Evolutionary conservation across 2,113 vertebrate genomes (phyloP), one percentile per base, ranked within the genome.

Genomic region (Struthidea cinerea): DNA sequence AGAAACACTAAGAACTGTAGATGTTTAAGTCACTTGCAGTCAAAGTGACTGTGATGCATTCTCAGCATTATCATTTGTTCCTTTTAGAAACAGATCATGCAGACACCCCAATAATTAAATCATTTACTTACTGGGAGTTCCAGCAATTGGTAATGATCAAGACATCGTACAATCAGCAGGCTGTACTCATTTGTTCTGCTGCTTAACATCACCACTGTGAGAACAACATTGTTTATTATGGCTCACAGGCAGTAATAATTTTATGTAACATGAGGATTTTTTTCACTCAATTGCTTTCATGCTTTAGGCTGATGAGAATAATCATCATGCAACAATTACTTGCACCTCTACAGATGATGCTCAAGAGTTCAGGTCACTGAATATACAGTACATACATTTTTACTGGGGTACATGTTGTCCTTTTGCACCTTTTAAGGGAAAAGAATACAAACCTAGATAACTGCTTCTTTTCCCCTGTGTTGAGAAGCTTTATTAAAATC

Each of bases 231-330:
- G 92, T 97, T 98, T 98, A 97, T 97, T 97, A 96, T 95, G 64
- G 96, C 97, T 98, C 92, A 97, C 96, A 98, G 97, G 97, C 98
- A 97, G 96, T 89, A 98, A 98, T 98, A 92, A 97, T 97, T 98
- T 98, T 96, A 97, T 91, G 95, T 97, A 98, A 98, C 92, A 92
- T 20, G 95, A 98, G 70, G 75, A 94, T 95, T 97, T 98, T 98
- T 98, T 98, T 97, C 96, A 98, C 96, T 98, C 97, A 98, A 97
- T 98, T 98, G 96, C 95, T 97, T 97, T 97, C 87, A 94, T 92
- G 97, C 97, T 98, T 96, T 95, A 97, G 97, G 98, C 94, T 97
- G 95, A 97, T 97, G 96, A 98, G 94, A 97, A 98, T 97, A 98
- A 98, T 98, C 90, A 97, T 95, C 89, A 95, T 84, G 84, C 86